Evolutionary conservation across 2,797 vertebrate species (phyloP), one percentile per base, ranked within the genome.

Genomic region (Parambassis ranga): DNA sequence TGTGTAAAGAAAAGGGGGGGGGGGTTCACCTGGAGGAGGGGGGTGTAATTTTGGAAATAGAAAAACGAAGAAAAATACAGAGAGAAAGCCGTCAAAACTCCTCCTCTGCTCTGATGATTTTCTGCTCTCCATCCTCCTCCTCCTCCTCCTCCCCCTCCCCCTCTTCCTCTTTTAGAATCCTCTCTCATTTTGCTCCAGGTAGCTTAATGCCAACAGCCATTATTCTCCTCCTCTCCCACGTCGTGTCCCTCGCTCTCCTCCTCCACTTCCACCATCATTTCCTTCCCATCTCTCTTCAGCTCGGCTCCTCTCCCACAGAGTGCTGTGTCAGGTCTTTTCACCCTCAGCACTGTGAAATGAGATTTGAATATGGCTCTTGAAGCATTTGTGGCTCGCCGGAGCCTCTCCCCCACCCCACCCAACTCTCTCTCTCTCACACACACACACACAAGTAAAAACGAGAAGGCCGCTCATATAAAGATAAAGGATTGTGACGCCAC

Each of bases 251-350:
- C 23, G 49, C 75, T 69, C 61, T 69, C 61, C 70, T 73, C 69
- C 71, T 77, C 63, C 65, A 66, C 71, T 61, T 66, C 46, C 20
- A 14, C 75, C 64, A 67, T 71, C 70, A 65, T 69, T 60, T 57
- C 48, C 60, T 44, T 47, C 65, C 59, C 56, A 23, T 73, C 69
- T 62, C 53, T 67, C 14, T 33, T 47, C 47, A 14, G n/a, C n/a
- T n/a, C 60, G 37, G 37, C 51, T 68, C 38, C 62, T 71, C 62
- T 63, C 68, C 67, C 63, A 46, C 64, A 30, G 75, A 66, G 66
- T 91, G 89, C 90, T 89, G 84, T 79, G 82, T 92, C 90, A 93
- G 91, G 82, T 69, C 72, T 89, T 90, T 83, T 86, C 81, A 84
- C 75, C 73, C 72, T 83, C 80, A 80, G 82, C 59, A 38, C 82